Conservation (phyloP, 2,797 vertebrate species). For the Loriculus beryllinus region DNA sequence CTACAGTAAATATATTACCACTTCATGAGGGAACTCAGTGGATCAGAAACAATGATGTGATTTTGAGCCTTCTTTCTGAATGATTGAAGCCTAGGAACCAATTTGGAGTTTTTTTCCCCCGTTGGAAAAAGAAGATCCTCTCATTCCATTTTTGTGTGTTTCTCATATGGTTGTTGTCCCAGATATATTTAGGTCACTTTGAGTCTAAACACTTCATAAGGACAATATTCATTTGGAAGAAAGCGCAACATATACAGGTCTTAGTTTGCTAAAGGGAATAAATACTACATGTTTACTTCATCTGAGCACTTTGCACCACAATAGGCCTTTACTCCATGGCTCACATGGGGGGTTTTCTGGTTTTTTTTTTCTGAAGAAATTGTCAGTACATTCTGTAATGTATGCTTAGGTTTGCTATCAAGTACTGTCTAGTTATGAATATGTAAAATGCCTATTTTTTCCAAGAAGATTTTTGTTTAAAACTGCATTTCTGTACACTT, state of each 20-base stretch:
- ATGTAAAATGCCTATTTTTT: slow-evolving; percentile 25
- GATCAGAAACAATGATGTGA: neutral
- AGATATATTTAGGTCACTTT: neutral
- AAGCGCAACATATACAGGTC: neutral
- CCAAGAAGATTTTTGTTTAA: slow-evolving; percentile 22
- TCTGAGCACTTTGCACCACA: slow-evolving; percentile 40
- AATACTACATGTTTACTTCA: slow-evolving; percentile 14
- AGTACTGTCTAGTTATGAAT: neutral
- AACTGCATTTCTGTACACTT: neutral
- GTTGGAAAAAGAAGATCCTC: neutral
- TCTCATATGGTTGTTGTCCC: neutral
- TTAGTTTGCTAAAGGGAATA: slow-evolving; percentile 1
- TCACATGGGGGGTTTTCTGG: neutral
- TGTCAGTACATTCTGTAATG: neutral
- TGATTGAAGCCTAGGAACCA: slow-evolving; percentile 11
- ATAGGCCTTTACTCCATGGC: neutral
- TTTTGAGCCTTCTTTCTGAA: neutral
- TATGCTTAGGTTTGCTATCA: neutral
- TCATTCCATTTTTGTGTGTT: neutral
- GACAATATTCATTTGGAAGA: neutral
- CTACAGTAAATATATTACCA: neutral
- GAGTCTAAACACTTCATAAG: neutral
- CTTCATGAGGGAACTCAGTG: slow-evolving; percentile 32
- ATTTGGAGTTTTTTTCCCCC: neutral
- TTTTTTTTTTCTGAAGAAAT: slow-evolving; percentile 24